Evolutionary conservation across 2,888 invertebrate genomes (phyloP).

Genomic region (Gymnoscelis rufifasciata): DNA sequence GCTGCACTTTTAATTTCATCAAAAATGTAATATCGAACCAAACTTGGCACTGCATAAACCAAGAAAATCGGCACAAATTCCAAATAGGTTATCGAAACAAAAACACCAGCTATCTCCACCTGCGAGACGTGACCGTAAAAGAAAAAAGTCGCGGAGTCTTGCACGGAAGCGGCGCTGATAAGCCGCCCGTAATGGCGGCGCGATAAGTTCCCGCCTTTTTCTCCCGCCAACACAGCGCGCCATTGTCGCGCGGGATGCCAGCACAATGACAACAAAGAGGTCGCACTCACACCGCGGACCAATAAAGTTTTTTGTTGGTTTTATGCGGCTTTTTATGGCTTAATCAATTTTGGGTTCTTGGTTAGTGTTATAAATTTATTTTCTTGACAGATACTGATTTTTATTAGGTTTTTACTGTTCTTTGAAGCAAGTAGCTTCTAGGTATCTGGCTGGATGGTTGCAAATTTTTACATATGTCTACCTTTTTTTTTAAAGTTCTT

Average conservation of each 20-base stretch:
- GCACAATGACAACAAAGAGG: constrained; percentile 56
- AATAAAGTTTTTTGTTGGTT: constrained; percentile 58
- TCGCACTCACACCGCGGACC: constrained; percentile 50
- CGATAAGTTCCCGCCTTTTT: constrained; percentile 78
- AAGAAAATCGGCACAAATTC: too few relatives aligned
- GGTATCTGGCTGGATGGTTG: too few relatives aligned
- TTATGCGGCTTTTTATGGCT: constrained; percentile 44
- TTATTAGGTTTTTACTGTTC: too few relatives aligned
- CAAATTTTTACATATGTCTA: too few relatives aligned
- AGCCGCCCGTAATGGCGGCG: constrained; percentile 74
- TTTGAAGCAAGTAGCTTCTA: too few relatives aligned
- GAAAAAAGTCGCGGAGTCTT: constrained; percentile 66
- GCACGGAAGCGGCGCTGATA: constrained; percentile 70
- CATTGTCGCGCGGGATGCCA: constrained; percentile 64
- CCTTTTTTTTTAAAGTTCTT: too few relatives aligned
- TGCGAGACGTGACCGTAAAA: constrained; percentile 76
- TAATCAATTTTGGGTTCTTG: constrained; percentile 28
- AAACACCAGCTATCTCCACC: constrained; percentile 49
- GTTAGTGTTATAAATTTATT: constrained; percentile 5
- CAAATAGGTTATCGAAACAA: constrained; percentile 11
- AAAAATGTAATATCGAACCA: too few relatives aligned
- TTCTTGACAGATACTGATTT: too few relatives aligned
- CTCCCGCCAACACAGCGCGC: constrained; percentile 72
- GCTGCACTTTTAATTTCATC: too few relatives aligned
- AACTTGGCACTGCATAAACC: too few relatives aligned